Base-by-base conservation (phyloP, 1,140 invertebrate genomes). In the Octopus bimaculoides region DNA sequence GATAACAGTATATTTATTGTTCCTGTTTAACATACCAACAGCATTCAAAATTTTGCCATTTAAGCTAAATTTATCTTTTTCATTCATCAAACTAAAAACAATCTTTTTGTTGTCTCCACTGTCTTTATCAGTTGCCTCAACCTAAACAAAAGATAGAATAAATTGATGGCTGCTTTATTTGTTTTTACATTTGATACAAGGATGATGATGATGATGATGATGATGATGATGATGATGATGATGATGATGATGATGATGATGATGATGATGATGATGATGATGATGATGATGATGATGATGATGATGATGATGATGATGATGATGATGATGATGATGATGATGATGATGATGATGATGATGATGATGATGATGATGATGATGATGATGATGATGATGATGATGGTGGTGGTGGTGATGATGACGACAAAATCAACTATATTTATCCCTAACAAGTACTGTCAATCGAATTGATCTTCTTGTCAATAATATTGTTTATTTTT, bases 201-300 rank as follows among this genome's bases (percentile, higher is more conserved):
- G 74, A 75, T 75, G 74, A 75, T 41, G 74, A 75, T 75, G 74
- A 41, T 75, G 74, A 75, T 75, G 74, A 75, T 75, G 74, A 41
- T 75, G 74, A 75, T 75, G 74, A 41, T 75, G 74, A 75, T 75
- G 74, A 75, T 75, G 74, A 41, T 75, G 74, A 75, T 75, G 74
- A 75, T 41, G 74, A 75, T 75, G 74, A 41, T 75, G 74, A 75
- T 75, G 74, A 75, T 75, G 74, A 41, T 75, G 74, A 75, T 12
- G 74, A 75, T 75, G 74, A 75, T 41, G 74, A 75, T 75, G 74
- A 41, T 75, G 74, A 75, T 75, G 74, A 75, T 75, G 74, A 41
- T 75, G 74, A 75, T 75, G 74, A 75, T 75, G 74, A 75, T 41
- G 74, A 75, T 75, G 74, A 41, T 75, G 74, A 75, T 75, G 74